A percentile compares a stretch with the other conserved stretches of the same genome.
Evolutionary conservation across 2,113 vertebrate species (phyloP).

Genomic region (Suricata suricatta): DNA sequence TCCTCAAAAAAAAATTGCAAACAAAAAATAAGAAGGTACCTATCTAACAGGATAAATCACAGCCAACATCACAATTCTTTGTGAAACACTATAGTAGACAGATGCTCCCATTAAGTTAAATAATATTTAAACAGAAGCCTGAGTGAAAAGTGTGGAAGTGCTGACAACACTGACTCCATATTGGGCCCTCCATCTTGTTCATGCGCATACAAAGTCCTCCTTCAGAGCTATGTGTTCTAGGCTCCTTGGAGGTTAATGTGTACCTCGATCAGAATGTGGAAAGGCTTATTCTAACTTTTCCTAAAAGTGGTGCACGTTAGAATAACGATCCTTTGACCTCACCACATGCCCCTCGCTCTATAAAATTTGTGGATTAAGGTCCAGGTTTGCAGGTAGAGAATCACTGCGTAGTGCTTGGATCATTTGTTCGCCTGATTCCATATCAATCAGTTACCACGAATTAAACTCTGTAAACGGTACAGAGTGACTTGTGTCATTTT

Average conservation of each 20-base stretch:
- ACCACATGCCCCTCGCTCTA: not conserved
- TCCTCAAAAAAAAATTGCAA: not conserved
- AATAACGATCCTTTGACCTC: not conserved
- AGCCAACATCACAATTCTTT: not conserved
- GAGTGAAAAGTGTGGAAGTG: not conserved
- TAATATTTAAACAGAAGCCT: not conserved
- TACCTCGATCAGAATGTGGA: not conserved
- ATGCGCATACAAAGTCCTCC: not conserved
- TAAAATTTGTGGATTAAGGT: not conserved
- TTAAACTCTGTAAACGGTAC: not conserved
- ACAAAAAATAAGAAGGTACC: not conserved
- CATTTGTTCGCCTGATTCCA: not conserved
- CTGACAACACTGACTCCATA: not conserved
- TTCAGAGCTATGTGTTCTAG: not conserved
- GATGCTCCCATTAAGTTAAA: not conserved
- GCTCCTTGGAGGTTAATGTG: not conserved
- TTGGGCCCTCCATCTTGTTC: not conserved
- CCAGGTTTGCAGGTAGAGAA: no score
- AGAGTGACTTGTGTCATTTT: not conserved
- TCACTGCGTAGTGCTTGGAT: no score
- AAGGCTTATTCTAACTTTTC: not conserved
- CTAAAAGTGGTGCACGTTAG: not conserved
- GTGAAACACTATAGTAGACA: not conserved
- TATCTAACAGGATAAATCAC: not conserved
- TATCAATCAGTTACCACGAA: not conserved